A percentile compares a stretch with the other conserved stretches of the same genome.
Conservation (phyloP, 2,797 vertebrate species). For the Rhabdophis nuchalis region DNA sequence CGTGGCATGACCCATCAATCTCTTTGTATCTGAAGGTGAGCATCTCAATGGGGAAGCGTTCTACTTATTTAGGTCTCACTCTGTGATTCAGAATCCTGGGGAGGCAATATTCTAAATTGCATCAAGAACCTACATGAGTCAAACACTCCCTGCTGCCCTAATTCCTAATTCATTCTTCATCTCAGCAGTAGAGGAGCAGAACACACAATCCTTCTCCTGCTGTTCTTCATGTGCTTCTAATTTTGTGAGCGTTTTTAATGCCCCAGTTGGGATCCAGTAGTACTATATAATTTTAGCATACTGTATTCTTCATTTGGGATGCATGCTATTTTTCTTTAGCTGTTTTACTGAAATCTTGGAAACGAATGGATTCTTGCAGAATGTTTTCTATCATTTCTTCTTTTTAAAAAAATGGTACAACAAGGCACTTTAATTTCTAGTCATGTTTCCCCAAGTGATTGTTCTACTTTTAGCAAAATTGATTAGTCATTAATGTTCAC, state of each 20-base stretch:
- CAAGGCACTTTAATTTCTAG: conserved; percentile 1
- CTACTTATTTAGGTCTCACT: neutral
- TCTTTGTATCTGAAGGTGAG: neutral
- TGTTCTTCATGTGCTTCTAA: neutral
- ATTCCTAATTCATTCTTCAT: neutral
- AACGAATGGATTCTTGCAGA: neutral
- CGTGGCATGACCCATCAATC: neutral
- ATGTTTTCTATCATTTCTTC: neutral
- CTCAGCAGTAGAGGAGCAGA: neutral
- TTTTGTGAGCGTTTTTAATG: neutral
- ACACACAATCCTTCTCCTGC: neutral
- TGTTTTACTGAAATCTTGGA: neutral
- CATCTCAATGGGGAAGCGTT: neutral
- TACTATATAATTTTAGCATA: neutral
- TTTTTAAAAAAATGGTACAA: neutral
- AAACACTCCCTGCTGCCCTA: neutral
- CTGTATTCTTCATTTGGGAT: neutral
- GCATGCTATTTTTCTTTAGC: neutral
- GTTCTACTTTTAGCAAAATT: neutral
- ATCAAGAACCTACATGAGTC: neutral
- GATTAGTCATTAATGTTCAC: neutral
- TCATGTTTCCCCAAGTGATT: neutral
- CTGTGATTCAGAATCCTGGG: neutral
- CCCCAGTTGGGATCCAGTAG: neutral
- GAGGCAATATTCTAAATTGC: neutral